These are phyloP conservation scores for Caenorhabditis sulstoni DNA, from an alignment of 2,888 invertebrate genomes.

Conservation along the genomic window DNA sequence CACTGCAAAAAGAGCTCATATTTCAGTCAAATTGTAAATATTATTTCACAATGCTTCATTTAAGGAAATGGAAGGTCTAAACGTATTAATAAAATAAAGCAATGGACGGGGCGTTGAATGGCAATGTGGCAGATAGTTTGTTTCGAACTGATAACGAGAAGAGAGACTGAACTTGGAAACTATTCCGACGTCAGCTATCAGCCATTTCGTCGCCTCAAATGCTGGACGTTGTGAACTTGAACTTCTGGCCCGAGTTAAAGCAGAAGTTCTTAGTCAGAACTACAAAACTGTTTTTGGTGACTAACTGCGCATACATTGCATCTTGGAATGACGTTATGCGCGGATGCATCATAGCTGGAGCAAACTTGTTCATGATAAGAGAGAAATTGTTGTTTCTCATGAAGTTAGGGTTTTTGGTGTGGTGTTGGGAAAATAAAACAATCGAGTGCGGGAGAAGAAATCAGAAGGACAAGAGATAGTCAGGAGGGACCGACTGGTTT, in stretches of 20 bases:
- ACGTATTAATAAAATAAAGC: not conserved
- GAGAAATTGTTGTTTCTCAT: constrained; percentile 11
- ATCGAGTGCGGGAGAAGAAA: too few relatives aligned
- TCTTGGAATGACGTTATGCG: constrained; percentile 15
- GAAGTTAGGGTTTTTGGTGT: too few relatives aligned
- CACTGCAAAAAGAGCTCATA: constrained; percentile 17
- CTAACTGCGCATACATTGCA: constrained; percentile 40
- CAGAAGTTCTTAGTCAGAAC: constrained; percentile 19
- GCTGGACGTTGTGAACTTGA: constrained; percentile 21
- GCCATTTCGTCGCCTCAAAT: not conserved
- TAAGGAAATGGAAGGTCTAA: not conserved
- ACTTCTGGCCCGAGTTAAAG: not conserved
- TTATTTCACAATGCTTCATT: too few relatives aligned
- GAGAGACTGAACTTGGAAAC: constrained; percentile 21
- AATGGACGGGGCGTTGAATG: not conserved
- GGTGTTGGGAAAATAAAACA: too few relatives aligned
- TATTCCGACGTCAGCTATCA: constrained; percentile 23
- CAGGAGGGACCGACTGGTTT: constrained; percentile 33
- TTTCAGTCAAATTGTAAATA: not conserved
- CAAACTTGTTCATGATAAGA: constrained; percentile 22
- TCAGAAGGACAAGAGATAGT: not conserved
- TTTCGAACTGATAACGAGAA: constrained; percentile 19
- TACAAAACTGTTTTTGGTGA: constrained; percentile 21
- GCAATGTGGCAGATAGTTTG: not conserved
- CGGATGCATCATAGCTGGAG: constrained; percentile 27